These are phyloP conservation scores for Odontophorus gujanensis DNA, from an alignment of 2,113 vertebrate species.

Conservation along the genomic window DNA sequence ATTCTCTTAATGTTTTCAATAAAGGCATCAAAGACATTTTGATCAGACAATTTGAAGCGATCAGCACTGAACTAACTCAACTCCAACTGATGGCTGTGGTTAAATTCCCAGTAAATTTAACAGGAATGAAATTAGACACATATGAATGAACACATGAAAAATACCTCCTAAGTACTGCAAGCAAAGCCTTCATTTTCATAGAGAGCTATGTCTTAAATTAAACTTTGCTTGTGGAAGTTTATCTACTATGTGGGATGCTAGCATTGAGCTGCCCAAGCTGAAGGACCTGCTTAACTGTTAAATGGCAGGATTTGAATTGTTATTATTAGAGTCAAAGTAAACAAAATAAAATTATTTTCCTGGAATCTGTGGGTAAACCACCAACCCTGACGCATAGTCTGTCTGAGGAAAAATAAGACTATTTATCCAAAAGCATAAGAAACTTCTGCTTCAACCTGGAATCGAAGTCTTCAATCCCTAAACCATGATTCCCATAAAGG, in stretches of 20 bases:
- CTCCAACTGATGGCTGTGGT: background rate
- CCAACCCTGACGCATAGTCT: background rate
- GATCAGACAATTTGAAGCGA: background rate
- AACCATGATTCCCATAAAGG: background rate
- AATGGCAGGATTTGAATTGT: background rate
- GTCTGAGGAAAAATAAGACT: rapidly evolving
- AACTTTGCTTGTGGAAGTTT: background rate
- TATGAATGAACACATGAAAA: background rate
- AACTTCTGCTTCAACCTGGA: background rate
- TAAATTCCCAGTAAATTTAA: background rate
- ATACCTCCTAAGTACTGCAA: background rate
- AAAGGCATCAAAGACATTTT: background rate
- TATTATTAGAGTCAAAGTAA: background rate
- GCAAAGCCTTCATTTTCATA: slow-evolving; percentile 25
- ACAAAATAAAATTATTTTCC: rapidly evolving
- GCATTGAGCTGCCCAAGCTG: background rate
- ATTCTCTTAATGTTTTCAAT: background rate
- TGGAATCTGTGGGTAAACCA: background rate
- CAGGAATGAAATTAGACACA: background rate
- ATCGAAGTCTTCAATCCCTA: background rate
- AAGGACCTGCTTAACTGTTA: background rate
- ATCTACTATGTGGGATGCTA: background rate
- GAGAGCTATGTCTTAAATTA: background rate
- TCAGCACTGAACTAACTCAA: background rate
- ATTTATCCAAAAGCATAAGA: background rate